Base-by-base conservation (phyloP, 2,797 vertebrate genomes). In the Rhadinocentrus ornatus region DNA sequence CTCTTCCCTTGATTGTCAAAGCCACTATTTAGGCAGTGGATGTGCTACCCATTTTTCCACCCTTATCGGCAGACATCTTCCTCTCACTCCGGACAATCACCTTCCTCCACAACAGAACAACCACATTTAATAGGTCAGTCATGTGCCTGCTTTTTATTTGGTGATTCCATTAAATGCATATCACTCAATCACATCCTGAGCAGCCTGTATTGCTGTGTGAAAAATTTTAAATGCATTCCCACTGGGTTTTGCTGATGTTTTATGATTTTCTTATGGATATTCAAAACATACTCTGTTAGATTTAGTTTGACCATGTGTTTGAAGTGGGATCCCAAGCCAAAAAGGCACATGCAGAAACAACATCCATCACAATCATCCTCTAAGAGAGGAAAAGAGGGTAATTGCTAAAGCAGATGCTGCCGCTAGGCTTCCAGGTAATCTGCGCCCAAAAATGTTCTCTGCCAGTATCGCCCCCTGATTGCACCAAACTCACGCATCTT, bases 1-100 rank as follows among this genome's bases (percentile, higher is more conserved):
- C 88, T 90, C 90, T 95, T 94, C 94, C 95, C 92, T 64, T 60
- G 74, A 95, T 95, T 94, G 94, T 84, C 84, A 81, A 63, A 80
- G 71, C 63, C 69, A 67, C 76, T 86, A 82, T 88, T 92, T 89
- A 93, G 91, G 88, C 91, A 90, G 77, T 74, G 74, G 86, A 92
- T 85, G 86, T 86, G 87, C 84, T 32, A 48, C 56, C 57, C 66
- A 84, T 91, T 92, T 93, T 93, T 91, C 87, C 80, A 41, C 66
- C 61, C 88, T 94, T 94, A 95, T 95, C 54, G 41, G 70, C 87
- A 93, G 93, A 94, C 93, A 93, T 93, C 90, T 83, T 86, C 78
- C 73, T 69, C 75, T 84, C 75, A 63, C 71, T 69, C 73, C 56
- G 71, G 80, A 89, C 82, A 73, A 81, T 76, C 53, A 71, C 91